A percentile compares a stretch with the other conserved stretches of the same genome.
These are phyloP conservation scores for Drosophila auraria DNA, from an alignment of 1,140 invertebrate species.

Conservation along the genomic window DNA sequence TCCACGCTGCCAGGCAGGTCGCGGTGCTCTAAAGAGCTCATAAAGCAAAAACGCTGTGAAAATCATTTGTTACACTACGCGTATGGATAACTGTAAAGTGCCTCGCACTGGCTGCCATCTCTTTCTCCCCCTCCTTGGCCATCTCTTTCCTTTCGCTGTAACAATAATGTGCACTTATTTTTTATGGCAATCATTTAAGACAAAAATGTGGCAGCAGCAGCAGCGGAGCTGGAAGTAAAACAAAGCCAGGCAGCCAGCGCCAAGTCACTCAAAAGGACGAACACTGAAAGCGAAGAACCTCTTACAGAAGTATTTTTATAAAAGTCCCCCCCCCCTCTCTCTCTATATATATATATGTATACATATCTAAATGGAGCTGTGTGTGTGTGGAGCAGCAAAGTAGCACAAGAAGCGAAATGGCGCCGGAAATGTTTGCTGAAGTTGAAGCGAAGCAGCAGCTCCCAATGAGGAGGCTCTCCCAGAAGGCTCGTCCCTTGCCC, in stretches of 20 bases:
- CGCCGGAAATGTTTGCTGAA: conserved; percentile 71
- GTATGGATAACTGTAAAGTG: conserved; percentile 82
- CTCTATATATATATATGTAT: not conserved
- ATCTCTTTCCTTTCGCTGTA: conserved; percentile 31
- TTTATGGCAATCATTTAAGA: conserved; percentile 83
- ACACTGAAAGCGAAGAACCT: conserved; percentile 19
- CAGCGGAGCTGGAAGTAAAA: conserved; percentile 66
- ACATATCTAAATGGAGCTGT: not conserved
- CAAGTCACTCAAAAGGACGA: conserved; percentile 46
- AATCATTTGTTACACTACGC: conserved; percentile 82
- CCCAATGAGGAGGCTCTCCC: conserved; percentile 33
- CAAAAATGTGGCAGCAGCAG: conserved; percentile 74
- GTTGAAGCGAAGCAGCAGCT: conserved; percentile 44
- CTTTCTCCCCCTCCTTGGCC: not conserved
- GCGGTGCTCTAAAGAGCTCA: conserved; percentile 68
- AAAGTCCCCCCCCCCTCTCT: conserved; percentile 24
- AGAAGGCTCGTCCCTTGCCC: conserved; percentile 1
- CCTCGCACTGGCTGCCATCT: conserved; percentile 23
- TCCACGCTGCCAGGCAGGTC: conserved; percentile 18
- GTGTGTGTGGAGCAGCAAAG: conserved; percentile 40
- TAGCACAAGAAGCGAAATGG: conserved; percentile 60
- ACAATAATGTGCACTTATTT: conserved; percentile 84
- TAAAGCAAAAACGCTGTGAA: conserved; percentile 80
- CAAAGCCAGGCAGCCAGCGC: conserved; percentile 63
- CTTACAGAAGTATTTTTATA: conserved; percentile 51